These are phyloP conservation scores for Branchellion lobata DNA, from an alignment of 2,888 invertebrate genomes.

Conservation along the genomic window DNA sequence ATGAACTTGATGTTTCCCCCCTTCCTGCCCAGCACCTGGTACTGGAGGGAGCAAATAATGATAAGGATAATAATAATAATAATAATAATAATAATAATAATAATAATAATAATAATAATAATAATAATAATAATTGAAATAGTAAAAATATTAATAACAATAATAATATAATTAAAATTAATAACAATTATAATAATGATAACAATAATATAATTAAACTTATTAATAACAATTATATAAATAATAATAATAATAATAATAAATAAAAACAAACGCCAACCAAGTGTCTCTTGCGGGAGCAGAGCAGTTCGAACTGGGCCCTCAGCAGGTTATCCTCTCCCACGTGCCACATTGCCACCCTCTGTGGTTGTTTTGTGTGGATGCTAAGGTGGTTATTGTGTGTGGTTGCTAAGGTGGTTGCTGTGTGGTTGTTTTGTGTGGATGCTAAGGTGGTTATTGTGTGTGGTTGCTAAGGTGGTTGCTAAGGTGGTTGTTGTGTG, in stretches of 20 bases:
- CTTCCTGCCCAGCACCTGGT: slow-evolving; percentile 25
- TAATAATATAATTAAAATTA: not conserved
- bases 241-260: too few species aligned
- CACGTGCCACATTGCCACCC: slow-evolving; percentile 58
- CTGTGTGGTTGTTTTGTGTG: too few species aligned
- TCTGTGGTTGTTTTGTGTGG: slow-evolving; percentile 41
- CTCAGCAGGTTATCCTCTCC: slow-evolving; percentile 56
- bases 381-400: too few species aligned
- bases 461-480: too few species aligned
- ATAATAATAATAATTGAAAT: not conserved
- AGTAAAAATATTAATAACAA: not conserved
- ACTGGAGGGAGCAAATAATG: slow-evolving; percentile 31
- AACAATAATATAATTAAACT: too few species aligned
- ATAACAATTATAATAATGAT: not conserved
- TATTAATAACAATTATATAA: not conserved
- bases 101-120: not conserved
- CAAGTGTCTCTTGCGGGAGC: slow-evolving; percentile 52
- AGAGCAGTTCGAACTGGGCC: slow-evolving; percentile 55
- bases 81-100: not conserved
- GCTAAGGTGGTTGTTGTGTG: too few species aligned
- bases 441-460: too few species aligned
- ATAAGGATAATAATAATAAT: not conserved
- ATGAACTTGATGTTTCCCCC: slow-evolving; percentile 75
- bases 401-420: too few species aligned
- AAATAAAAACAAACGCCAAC: slow-evolving; percentile 49